Percentiles rank a stretch among this genome's conserved stretches.
Evolutionary conservation across 2,888 invertebrate genomes (phyloP).

Genomic region (Hydriomena furcata): DNA sequence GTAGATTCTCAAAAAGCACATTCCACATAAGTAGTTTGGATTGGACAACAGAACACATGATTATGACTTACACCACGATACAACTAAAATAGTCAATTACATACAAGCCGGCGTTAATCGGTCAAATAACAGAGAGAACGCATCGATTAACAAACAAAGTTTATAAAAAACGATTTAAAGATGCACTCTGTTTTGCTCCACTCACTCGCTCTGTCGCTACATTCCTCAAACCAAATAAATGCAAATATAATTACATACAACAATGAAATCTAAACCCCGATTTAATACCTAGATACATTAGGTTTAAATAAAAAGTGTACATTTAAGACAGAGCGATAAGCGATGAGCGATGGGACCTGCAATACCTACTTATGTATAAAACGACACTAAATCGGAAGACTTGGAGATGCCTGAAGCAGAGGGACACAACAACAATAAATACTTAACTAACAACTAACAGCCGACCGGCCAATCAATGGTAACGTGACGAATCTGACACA

Average conservation of each 20-base stretch:
- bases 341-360: no score
- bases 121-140: conserved; percentile 2
- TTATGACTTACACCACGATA: conserved; percentile 46
- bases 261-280: no score
- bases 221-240: neutral
- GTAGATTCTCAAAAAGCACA: conserved; percentile 61
- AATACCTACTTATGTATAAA: neutral
- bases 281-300: no score
- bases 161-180: no score
- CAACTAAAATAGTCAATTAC: conserved; percentile 26
- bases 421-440: neutral
- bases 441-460: neutral
- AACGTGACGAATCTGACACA: neutral
- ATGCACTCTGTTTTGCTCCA: neutral
- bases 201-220: neutral
- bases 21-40: conserved; percentile 42
- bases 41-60: conserved; percentile 52
- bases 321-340: conserved; percentile 14
- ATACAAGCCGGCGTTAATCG: conserved; percentile 21
- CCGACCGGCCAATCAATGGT: neutral
- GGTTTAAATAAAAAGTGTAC: conserved; percentile 34
- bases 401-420: neutral
- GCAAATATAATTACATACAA: neutral
- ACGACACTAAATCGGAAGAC: neutral
- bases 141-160: neutral